Percentiles rank a stretch among this genome's conserved stretches.
Evolutionary conservation across 1,140 invertebrate species (phyloP).

Genomic region (Caenorhabditis tropicalis): DNA sequence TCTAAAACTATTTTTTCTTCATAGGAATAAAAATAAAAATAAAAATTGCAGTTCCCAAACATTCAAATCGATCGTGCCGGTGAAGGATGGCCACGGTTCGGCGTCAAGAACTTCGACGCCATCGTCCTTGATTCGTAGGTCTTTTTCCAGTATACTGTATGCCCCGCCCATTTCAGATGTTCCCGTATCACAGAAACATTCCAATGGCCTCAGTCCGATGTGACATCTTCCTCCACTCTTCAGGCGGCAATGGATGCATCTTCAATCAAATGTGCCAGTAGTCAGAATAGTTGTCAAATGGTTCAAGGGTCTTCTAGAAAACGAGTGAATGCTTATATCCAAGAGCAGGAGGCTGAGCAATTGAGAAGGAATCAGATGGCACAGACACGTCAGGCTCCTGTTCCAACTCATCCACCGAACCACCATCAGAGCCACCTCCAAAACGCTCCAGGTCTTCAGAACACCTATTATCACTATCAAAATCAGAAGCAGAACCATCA

Average conservation of each 20-base stretch:
- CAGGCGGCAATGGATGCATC: background rate
- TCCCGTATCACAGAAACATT: constrained; percentile 3
- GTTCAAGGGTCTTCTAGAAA: background rate
- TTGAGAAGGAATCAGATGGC: background rate
- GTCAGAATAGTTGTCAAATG: no score
- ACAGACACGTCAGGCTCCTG: background rate
- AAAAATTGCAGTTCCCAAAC: background rate
- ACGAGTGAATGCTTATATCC: background rate
- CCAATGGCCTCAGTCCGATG: background rate
- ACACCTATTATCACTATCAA: background rate
- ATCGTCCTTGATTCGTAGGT: background rate
- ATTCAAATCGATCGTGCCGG: constrained; percentile 21
- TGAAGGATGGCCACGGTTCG: background rate
- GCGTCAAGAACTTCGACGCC: background rate
- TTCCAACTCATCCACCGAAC: background rate
- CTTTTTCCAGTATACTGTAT: background rate
- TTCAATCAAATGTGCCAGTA: background rate
- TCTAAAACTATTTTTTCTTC: background rate
- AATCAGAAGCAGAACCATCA: background rate
- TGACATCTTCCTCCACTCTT: background rate
- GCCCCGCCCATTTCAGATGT: background rate
- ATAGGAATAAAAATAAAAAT: background rate
- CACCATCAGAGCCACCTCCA: background rate
- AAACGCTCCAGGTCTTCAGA: background rate
- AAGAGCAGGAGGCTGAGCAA: constrained; percentile 6